Evolutionary conservation across 2,797 vertebrate genomes (phyloP).

Genomic region (Enteromius unitaeniatus): DNA sequence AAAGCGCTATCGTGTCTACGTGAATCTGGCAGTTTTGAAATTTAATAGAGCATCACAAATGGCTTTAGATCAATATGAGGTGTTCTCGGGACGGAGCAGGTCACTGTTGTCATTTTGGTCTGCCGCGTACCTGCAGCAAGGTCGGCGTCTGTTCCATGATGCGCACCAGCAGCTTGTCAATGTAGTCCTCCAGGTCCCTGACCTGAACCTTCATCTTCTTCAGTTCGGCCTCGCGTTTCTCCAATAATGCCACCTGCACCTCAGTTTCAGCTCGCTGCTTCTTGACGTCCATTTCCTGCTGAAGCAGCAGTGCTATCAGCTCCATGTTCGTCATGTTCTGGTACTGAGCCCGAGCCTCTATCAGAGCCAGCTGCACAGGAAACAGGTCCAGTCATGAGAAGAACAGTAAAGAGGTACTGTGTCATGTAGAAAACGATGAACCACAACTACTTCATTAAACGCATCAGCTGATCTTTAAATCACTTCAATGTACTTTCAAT

Average conservation of each 20-base stretch:
- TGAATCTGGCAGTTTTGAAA: conserved; percentile 44
- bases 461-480: background rate
- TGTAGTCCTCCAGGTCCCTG: conserved; percentile 94
- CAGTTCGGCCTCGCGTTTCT: conserved; percentile 88
- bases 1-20: conserved; percentile 45
- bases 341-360: conserved; percentile 83
- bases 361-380: conserved; percentile 64
- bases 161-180: conserved; percentile 92
- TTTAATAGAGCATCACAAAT: conserved; percentile 34
- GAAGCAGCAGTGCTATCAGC: conserved; percentile 91
- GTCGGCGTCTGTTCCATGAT: conserved; percentile 98
- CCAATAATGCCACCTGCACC: conserved; percentile 74
- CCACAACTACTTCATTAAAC: background rate
- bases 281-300: conserved; percentile 90
- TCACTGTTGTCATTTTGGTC: conserved; percentile 75
- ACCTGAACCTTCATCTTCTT: conserved; percentile 88
- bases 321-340: conserved; percentile 94
- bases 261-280: conserved; percentile 74
- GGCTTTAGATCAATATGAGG: conserved; percentile 18
- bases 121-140: conserved; percentile 88
- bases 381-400: conserved; percentile 23
- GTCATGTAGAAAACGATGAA: background rate
- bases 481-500: background rate
- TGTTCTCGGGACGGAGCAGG: background rate
- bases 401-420: background rate